These are phyloP conservation scores for Mythimna vitellina DNA, from an alignment of 2,888 invertebrate genomes.

Conservation along the genomic window DNA sequence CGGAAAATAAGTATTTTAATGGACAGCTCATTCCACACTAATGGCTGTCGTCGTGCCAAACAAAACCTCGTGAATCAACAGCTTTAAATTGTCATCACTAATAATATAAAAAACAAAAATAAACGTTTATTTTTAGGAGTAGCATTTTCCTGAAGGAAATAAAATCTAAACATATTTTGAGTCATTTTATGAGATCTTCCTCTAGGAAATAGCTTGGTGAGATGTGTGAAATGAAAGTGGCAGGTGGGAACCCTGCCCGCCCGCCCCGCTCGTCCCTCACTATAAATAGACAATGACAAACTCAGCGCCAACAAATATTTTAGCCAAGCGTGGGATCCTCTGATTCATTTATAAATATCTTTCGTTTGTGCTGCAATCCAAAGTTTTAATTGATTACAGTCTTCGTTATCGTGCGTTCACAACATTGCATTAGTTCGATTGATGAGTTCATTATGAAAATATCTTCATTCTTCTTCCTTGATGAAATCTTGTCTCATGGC, in stretches of 20 bases:
- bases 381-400: conserved; percentile 36
- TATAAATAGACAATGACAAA: conserved; percentile 64
- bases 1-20: conserved; percentile 2
- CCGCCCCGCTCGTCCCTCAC: conserved; percentile 10
- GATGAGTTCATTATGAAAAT: conserved; percentile 5
- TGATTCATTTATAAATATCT: conserved; percentile 60
- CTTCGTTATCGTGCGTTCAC: conserved; percentile 8
- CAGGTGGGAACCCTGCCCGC: conserved; percentile 55
- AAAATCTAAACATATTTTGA: conserved; percentile 16
- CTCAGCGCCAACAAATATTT: conserved; percentile 57
- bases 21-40: background rate
- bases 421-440: conserved; percentile 17
- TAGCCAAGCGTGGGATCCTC: conserved; percentile 61
- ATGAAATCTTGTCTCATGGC: background rate
- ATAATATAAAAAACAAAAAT: conserved; percentile 14
- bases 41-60: conserved; percentile 1
- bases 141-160: conserved; percentile 17
- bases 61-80: conserved; percentile 4
- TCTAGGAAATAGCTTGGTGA: conserved; percentile 37
- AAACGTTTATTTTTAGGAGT: conserved; percentile 10
- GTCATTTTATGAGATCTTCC: conserved; percentile 34
- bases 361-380: conserved; percentile 51
- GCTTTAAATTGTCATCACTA: conserved; percentile 5
- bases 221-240: conserved; percentile 46
- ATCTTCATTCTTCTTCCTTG: background rate